Evolutionary conservation across 1,140 invertebrate species (phyloP).

Genomic region (Eriosoma lanigerum): DNA sequence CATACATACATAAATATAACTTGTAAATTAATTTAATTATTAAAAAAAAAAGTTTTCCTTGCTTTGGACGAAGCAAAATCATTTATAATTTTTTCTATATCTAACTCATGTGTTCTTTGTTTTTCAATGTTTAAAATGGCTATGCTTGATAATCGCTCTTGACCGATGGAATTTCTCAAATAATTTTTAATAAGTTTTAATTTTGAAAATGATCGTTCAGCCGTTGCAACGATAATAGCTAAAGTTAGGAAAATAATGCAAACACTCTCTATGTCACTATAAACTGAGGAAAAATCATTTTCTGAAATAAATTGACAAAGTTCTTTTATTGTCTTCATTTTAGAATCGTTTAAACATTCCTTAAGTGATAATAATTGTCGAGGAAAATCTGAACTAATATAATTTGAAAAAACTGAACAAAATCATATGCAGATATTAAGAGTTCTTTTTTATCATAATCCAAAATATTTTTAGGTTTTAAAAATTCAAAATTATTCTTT

Average conservation of each 20-base stretch:
- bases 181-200: neutral
- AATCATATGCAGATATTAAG: neutral
- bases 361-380: neutral
- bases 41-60: no score
- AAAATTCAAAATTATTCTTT: neutral
- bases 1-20: no score
- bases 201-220: neutral
- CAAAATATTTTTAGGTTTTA: neutral
- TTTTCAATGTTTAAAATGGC: neutral
- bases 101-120: neutral
- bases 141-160: neutral
- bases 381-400: neutral
- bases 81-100: neutral
- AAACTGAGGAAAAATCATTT: neutral
- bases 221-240: neutral
- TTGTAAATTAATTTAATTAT: no score
- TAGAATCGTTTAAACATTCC: neutral
- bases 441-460: neutral
- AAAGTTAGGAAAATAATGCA: slow-evolving; percentile 1
- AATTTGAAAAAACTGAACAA: neutral
- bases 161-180: neutral
- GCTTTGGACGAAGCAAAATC: neutral
- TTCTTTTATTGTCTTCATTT: neutral
- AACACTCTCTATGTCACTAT: neutral
- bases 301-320: neutral